Evolutionary conservation across 2,888 invertebrate species (phyloP), one percentile per base, ranked within the genome.

Genomic region (Amblyjoppa fuscipennis): DNA sequence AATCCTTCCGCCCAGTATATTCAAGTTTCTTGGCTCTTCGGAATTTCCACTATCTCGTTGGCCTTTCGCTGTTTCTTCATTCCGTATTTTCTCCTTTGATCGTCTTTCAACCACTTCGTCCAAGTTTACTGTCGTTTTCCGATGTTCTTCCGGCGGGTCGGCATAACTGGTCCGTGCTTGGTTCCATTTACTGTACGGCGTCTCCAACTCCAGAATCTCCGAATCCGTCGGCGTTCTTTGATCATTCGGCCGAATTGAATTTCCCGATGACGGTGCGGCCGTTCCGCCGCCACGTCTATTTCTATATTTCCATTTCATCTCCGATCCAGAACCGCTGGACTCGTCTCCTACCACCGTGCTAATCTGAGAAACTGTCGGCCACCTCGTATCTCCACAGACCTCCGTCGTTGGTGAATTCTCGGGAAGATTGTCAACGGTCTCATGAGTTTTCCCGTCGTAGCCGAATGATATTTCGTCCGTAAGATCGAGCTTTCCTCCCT

Each of bases 201-300:
- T 53, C 74, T 41, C 7, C 11, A 61, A 56, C 64, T 71, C 59
- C 9, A 73, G 49, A 41, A 68, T 41, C 61, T 69, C 28, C 53
- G 13, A 69, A 41, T 73, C 38, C 61, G 13, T 77, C 28, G 28
- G 9, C 13, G 16, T 31, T 34, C 41, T 79, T 71, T 68, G 78
- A 84, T 81, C 82, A 84, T 81, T 84, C 16, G 51, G 49, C 78
- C 71, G 86, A 88, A 88, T 89, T 87, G 87, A 87, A 90, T 90
- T 84, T 69, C 61, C 81, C n/a, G 41, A 51, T 56, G 49, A 16
- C n/a, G 34, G 51, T n/a, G 20, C 28, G 49, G 31, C 68, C 38
- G 61, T 20, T 41, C 45, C 16, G 56, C 51, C 25, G 69, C 25
- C 53, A 31, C 76, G 61, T 31, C 20, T 49, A n/a, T 81, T 69